A percentile compares a stretch with the other conserved stretches of the same genome.
These are phyloP conservation scores for Scotopteryx bipunctaria DNA, from an alignment of 2,888 invertebrate species.

Conservation along the genomic window DNA sequence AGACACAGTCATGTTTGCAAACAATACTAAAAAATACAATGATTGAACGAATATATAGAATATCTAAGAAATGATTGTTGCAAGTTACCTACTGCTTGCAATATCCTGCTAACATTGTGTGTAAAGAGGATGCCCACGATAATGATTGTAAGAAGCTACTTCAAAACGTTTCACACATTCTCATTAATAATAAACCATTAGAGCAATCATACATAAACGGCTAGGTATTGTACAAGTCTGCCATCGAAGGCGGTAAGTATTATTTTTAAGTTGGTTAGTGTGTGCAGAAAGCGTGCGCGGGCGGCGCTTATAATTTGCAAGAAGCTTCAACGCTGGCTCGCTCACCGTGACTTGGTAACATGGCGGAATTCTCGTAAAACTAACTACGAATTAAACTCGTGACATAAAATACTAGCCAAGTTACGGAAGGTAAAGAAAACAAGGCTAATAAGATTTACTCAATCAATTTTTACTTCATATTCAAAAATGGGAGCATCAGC, in stretches of 20 bases:
- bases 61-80: neutral
- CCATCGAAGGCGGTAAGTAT: constrained; percentile 63
- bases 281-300: constrained; percentile 80
- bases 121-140: constrained; percentile 14
- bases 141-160: constrained; percentile 21
- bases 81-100: no score
- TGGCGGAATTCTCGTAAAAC: constrained; percentile 46
- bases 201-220: constrained; percentile 45
- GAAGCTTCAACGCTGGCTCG: constrained; percentile 56
- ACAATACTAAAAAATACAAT: neutral
- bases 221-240: constrained; percentile 47
- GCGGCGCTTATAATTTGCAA: constrained; percentile 73
- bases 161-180: constrained; percentile 37
- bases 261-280: constrained; percentile 68
- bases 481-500: constrained; percentile 15
- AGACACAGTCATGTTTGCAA: neutral
- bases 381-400: constrained; percentile 14
- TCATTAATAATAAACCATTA: constrained; percentile 32
- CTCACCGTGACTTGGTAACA: constrained; percentile 58
- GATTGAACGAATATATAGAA: neutral
- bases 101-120: constrained; percentile 8
- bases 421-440: neutral
- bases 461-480: constrained; percentile 19
- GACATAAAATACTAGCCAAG: neutral
- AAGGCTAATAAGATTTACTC: constrained; percentile 5